Conservation (phyloP, 1,140 invertebrate genomes). For the Lepidotrigona ventralis region DNA sequence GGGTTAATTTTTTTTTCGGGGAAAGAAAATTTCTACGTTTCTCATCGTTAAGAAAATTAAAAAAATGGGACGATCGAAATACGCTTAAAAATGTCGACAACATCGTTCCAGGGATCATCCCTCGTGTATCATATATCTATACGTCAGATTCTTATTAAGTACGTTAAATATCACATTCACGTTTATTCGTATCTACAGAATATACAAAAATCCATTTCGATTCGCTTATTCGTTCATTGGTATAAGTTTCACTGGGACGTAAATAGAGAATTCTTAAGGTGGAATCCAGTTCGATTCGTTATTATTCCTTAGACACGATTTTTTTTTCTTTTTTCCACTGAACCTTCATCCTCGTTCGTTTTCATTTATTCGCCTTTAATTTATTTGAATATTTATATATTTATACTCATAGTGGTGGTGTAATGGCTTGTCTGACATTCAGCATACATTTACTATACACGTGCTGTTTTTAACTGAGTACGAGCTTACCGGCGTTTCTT, state of each 20-base stretch:
- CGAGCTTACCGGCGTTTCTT: slow-evolving; percentile 11
- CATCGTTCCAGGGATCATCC: slow-evolving; percentile 21
- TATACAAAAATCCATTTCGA: slow-evolving; percentile 67
- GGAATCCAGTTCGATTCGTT: background rate
- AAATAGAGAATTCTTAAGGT: slow-evolving; percentile 18
- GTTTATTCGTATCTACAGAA: slow-evolving; percentile 75
- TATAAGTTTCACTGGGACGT: slow-evolving; percentile 33
- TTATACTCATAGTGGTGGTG: slow-evolving; percentile 19
- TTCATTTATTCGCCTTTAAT: slow-evolving; percentile 11
- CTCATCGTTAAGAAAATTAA: background rate
- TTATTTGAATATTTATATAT: slow-evolving; percentile 35
- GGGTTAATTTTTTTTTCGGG: too few relatives aligned
- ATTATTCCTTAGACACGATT: background rate
- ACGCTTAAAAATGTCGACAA: slow-evolving; percentile 15
- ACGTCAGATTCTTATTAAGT: slow-evolving; percentile 68
- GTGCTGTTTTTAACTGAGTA: slow-evolving; percentile 28
- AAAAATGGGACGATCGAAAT: background rate
- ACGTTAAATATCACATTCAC: slow-evolving; percentile 76
- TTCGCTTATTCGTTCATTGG: slow-evolving; percentile 25
- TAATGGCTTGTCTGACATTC: slow-evolving; percentile 26
- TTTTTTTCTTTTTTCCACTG: too few relatives aligned
- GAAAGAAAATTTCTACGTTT: background rate
- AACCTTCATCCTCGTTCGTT: background rate
- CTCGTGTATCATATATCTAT: slow-evolving; percentile 52
- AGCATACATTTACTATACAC: slow-evolving; percentile 29